A percentile compares a stretch with the other conserved stretches of the same genome.
These are phyloP conservation scores for Montipora capricornis DNA, from an alignment of 64 coral and sea anemone species.

Conservation along the genomic window DNA sequence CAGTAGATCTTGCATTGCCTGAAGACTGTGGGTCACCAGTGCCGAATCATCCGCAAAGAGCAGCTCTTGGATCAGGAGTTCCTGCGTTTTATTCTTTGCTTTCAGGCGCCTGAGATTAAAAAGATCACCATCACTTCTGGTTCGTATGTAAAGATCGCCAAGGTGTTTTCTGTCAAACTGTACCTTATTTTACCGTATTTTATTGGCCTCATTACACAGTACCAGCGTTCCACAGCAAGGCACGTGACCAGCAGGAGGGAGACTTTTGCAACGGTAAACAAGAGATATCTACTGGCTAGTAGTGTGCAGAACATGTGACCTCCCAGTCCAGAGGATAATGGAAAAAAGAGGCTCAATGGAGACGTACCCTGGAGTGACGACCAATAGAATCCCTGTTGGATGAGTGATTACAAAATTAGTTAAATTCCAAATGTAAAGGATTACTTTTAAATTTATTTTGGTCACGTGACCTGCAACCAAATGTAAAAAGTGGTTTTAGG, in stretches of 20 bases:
- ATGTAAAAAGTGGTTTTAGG: too few species aligned
- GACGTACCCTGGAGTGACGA: conserved; percentile 19
- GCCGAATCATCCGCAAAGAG: too few species aligned
- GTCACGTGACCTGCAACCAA: too few species aligned
- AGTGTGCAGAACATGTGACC: conserved; percentile 29
- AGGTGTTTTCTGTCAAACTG: conserved; percentile 13
- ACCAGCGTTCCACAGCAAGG: conserved; percentile 43
- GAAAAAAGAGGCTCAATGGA: not conserved
- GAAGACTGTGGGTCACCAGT: too few species aligned
- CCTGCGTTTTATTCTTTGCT: too few species aligned
- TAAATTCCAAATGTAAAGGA: too few species aligned
- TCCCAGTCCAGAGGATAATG: not conserved
- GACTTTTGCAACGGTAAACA: not conserved
- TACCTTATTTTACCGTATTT: not conserved
- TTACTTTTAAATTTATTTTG: too few species aligned
- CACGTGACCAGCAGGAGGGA: conserved; percentile 33
- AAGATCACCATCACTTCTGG: too few species aligned
- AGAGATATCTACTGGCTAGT: not conserved
- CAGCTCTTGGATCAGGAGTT: too few species aligned
- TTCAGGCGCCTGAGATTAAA: too few species aligned
- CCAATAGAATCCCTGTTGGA: conserved; percentile 4
- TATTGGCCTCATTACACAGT: not conserved
- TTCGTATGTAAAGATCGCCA: too few species aligned
- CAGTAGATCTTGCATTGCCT: too few species aligned
- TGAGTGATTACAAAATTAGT: not conserved